Evolutionary conservation across 2,113 vertebrate species (phyloP), one percentile per base, ranked within the genome.

Genomic region (Lycaon pictus): DNA sequence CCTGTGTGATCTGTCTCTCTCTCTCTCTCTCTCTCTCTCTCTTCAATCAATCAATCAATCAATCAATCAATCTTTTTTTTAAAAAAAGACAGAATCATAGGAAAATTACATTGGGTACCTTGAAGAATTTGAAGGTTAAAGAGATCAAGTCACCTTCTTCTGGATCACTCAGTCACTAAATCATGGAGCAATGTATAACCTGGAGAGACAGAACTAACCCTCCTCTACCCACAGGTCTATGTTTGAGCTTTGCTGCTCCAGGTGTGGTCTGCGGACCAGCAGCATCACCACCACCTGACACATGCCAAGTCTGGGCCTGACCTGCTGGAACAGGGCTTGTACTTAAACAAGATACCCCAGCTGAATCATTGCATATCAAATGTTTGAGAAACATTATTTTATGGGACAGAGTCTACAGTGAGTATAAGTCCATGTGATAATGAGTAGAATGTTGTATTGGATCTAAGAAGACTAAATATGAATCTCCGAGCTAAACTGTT

Each of bases 171-270:
- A 0, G 2, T 58, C 63, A 35, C 29, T 27, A 22, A 88, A 20
- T 7, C 4, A 51, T 48, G n/a, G 48, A 29, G 9, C 19, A 35
- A 4, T 19, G 15, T 3, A 4, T 8, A 32, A 43, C 29, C 5
- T 20, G 10, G 22, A 67, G 20, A 55, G 65, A 32, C 23, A 27
- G 58, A 35, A 25, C 4, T 0, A 1, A 12, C 7, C 1, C 10
- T 27, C 15, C 3, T 8, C n/a, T 48, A 27, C 2, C 2, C 2
- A 1, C 0, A 19, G 12, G 1, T 11, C 13, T 35, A 5, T 43
- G 1, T 79, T 22, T n/a, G 53, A 93, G 20, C 9, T 12, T 48
- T 29, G 77, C 32, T 60, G 3, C 43, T 69, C 29, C 1, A 56
- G 32, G 32, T 8, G n/a, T 62, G 67, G 20, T 65, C 51, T 25